Conservation (phyloP, 2,888 invertebrate species). For the Lymantria dispar region DNA sequence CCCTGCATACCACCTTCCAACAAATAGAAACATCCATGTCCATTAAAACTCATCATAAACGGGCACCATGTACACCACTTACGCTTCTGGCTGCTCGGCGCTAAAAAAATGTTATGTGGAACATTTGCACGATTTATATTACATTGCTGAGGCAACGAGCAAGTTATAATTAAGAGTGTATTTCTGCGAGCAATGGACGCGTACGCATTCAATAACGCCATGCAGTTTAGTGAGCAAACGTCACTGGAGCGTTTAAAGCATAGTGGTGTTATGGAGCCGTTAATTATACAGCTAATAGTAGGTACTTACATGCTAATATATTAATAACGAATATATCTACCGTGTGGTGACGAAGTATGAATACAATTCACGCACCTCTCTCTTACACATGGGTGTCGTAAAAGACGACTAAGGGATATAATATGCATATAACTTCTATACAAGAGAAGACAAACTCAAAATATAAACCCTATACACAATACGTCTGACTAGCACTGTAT, state of each 20-base stretch:
- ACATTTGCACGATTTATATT: constrained; percentile 5
- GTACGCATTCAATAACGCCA: constrained; percentile 37
- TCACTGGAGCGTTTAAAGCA: constrained; percentile 69
- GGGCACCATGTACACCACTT: constrained; percentile 78
- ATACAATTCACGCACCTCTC: too few relatives aligned
- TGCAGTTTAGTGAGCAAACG: constrained; percentile 33
- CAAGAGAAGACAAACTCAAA: too few relatives aligned
- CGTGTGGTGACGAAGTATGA: too few relatives aligned
- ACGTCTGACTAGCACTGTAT: too few relatives aligned
- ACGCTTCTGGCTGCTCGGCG: constrained; percentile 72
- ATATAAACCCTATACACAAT: too few relatives aligned
- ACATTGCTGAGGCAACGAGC: constrained; percentile 23
- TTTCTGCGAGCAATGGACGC: constrained; percentile 30
- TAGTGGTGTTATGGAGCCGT: constrained; percentile 80
- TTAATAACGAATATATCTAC: too few relatives aligned
- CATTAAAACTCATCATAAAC: constrained; percentile 65
- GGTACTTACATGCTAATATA: too few relatives aligned
- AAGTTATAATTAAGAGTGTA: constrained; percentile 22
- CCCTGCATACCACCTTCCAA: constrained; percentile 82
- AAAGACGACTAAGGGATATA: too few relatives aligned
- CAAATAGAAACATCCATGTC: constrained; percentile 73
- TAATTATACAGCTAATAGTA: constrained; percentile 45
- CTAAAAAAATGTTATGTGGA: not conserved
- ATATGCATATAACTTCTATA: too few relatives aligned
- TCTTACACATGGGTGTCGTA: too few relatives aligned